Evolutionary conservation across 2,113 vertebrate species (phyloP).

Genomic region (Pollimyrus isidori): DNA sequence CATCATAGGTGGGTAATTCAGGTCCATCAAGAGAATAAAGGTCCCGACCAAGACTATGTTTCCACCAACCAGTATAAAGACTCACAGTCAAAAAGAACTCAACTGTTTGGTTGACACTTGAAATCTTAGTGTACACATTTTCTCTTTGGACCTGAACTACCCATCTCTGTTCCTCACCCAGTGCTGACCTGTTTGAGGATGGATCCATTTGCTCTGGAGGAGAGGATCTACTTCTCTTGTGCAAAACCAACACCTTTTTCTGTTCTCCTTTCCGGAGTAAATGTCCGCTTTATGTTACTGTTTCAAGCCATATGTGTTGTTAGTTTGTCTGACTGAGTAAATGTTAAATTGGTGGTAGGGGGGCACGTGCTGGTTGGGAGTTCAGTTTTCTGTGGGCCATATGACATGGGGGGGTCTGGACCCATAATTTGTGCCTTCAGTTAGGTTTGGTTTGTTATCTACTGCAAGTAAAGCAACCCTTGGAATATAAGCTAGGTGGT

Average conservation of each 20-base stretch:
- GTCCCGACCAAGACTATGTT: not conserved
- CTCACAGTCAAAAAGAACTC: not conserved
- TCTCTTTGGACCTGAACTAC: not conserved
- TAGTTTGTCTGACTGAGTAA: not conserved
- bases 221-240: not conserved
- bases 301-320: not conserved
- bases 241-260: not conserved
- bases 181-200: not conserved
- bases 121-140: not conserved
- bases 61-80: not conserved
- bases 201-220: not conserved
- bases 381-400: not conserved
- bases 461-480: not conserved
- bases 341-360: not conserved
- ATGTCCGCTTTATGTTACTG: not conserved
- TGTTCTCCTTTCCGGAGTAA: not conserved
- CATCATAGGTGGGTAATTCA: not conserved
- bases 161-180: not conserved
- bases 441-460: not conserved
- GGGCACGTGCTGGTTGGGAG: not conserved
- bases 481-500: not conserved
- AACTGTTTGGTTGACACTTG: not conserved
- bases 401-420: not conserved
- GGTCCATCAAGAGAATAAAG: not conserved
- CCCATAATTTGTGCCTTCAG: not conserved